Percentiles rank a stretch among this genome's conserved stretches.
Evolutionary conservation across 2,888 invertebrate species (phyloP).

Genomic region (Macrophya annulata): DNA sequence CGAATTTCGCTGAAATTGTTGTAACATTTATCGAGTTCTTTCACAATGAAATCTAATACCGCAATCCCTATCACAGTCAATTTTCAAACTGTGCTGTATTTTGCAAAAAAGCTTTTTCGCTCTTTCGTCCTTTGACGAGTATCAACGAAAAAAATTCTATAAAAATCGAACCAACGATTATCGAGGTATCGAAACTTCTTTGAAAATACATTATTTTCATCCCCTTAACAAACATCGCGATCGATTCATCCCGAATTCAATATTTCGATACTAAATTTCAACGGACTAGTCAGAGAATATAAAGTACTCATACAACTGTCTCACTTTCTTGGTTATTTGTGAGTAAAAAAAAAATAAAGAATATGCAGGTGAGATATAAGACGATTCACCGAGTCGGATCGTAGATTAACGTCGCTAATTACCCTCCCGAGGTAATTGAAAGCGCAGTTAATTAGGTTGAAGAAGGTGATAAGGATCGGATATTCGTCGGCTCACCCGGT

Average conservation of each 20-base stretch:
- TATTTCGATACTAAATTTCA: background rate
- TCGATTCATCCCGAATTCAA: too few species aligned
- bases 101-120: too few species aligned
- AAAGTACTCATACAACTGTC: background rate
- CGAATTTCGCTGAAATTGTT: too few species aligned
- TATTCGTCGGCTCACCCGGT: constrained; percentile 86
- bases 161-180: background rate
- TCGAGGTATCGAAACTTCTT: background rate
- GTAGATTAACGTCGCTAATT: constrained; percentile 44
- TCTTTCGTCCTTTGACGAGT: too few species aligned
- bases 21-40: too few species aligned
- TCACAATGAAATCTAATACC: too few species aligned
- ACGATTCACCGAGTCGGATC: constrained; percentile 44
- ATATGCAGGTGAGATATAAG: background rate
- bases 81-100: too few species aligned
- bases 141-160: too few species aligned
- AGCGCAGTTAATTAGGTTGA: constrained; percentile 21
- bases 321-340: background rate
- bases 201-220: too few species aligned
- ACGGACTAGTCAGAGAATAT: background rate
- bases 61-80: too few species aligned
- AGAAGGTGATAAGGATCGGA: constrained; percentile 50
- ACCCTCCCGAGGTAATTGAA: constrained; percentile 18
- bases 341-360: background rate
- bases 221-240: too few species aligned